Conservation (phyloP, 2,113 vertebrate species). For the Ginglymostoma cirratum region DNA sequence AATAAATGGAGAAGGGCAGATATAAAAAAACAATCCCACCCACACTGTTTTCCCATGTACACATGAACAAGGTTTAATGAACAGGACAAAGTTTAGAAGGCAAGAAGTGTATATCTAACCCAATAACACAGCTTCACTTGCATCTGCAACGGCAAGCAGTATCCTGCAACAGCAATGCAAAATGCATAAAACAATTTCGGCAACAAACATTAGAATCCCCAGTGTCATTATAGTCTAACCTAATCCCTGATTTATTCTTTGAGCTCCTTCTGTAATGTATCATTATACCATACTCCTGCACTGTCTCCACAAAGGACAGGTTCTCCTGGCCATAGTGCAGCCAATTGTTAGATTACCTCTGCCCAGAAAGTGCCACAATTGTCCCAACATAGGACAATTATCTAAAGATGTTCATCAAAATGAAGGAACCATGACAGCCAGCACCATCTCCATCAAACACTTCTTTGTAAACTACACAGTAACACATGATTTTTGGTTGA, state of each 20-base stretch:
- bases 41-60: not conserved
- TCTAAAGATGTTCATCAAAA: not conserved
- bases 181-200: slow-evolving; percentile 6
- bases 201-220: not conserved
- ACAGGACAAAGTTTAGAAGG: not conserved
- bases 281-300: not conserved
- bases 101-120: not conserved
- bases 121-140: not conserved
- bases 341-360: not conserved
- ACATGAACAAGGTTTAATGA: not conserved
- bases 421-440: not conserved
- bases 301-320: not conserved
- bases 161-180: not conserved
- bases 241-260: not conserved
- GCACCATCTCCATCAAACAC: not conserved
- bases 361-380: not conserved
- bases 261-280: too few relatives aligned
- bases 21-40: not conserved
- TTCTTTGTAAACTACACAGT: not conserved
- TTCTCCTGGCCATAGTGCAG: not conserved
- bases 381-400: not conserved
- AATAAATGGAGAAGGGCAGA: not conserved
- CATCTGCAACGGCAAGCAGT: not conserved
- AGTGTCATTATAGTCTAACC: not conserved
- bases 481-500: not conserved